phyloP scores from a whole-genome alignment of 2,888 invertebrate genomes.

The Dicycla oo region DNA sequence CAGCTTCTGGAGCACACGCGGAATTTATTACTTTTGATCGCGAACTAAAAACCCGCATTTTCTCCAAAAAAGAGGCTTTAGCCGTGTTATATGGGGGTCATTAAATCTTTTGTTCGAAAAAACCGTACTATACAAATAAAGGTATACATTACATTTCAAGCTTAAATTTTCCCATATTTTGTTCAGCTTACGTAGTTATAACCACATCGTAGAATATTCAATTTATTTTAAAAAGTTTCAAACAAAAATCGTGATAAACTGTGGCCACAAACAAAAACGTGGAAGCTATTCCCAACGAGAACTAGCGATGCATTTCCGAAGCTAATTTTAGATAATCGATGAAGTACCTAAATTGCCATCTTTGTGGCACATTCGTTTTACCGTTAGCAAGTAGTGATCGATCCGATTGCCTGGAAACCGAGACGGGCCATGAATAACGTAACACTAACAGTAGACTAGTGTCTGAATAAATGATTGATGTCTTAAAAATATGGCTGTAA shows the following conservation, averaged over 20 bases:
- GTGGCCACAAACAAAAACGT: slow-evolving; percentile 28
- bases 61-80: slow-evolving; percentile 66
- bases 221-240: slow-evolving; percentile 37
- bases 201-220: slow-evolving; percentile 26
- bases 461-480: slow-evolving; percentile 65
- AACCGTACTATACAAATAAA: slow-evolving; percentile 36
- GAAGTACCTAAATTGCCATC: slow-evolving; percentile 70
- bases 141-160: slow-evolving; percentile 51
- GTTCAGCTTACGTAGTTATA: slow-evolving; percentile 31
- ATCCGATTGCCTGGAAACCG: slow-evolving; percentile 62
- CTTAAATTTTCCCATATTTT: slow-evolving; percentile 52
- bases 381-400: slow-evolving; percentile 62
- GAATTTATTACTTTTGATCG: slow-evolving; percentile 72
- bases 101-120: slow-evolving; percentile 72
- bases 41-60: slow-evolving; percentile 65
- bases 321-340: slow-evolving; percentile 76
- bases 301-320: slow-evolving; percentile 65
- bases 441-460: slow-evolving; percentile 54
- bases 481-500: slow-evolving; percentile 54
- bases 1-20: slow-evolving; percentile 64
- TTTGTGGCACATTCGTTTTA: slow-evolving; percentile 63
- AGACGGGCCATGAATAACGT: slow-evolving; percentile 57
- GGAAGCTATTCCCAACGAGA: slow-evolving; percentile 60
- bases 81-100: slow-evolving; percentile 67
- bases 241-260: slow-evolving; percentile 33